Evolutionary conservation across 1,140 invertebrate genomes (phyloP).

Genomic region (Drosophila neocordata): DNA sequence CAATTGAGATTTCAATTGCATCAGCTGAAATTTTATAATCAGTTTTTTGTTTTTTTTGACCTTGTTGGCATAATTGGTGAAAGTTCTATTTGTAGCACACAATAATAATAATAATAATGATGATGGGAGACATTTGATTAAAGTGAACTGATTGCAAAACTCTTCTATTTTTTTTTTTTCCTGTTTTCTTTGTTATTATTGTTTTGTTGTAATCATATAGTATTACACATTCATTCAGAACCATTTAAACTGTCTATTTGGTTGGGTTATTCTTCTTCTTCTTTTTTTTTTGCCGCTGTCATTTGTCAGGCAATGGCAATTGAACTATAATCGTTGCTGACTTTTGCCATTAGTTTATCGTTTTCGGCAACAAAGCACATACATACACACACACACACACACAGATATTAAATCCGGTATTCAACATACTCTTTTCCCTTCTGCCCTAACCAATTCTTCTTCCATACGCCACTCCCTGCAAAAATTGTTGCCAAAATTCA

Average conservation of each 20-base stretch:
- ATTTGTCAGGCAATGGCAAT: slow-evolving; percentile 65
- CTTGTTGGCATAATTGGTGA: not conserved
- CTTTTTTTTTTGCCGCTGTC: not conserved
- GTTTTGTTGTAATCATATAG: not conserved
- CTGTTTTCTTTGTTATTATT: no score
- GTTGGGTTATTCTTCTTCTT: not conserved
- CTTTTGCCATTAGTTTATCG: slow-evolving; percentile 78
- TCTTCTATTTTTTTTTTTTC: no score
- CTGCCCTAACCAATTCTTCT: not conserved
- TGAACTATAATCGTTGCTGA: slow-evolving; percentile 78
- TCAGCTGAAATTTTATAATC: not conserved
- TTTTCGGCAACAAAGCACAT: slow-evolving; percentile 56
- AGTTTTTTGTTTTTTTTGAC: not conserved
- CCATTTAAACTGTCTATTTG: not conserved
- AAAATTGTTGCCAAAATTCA: slow-evolving; percentile 47
- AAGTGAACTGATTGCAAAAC: not conserved
- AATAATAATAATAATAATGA: no score
- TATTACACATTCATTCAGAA: slow-evolving; percentile 4
- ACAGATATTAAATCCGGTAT: not conserved
- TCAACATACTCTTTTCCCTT: not conserved
- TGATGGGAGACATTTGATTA: not conserved
- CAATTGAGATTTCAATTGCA: slow-evolving; percentile 3
- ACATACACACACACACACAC: slow-evolving; percentile 25
- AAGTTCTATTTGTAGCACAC: not conserved
- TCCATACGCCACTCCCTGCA: not conserved